Conservation (phyloP, 2,797 vertebrate genomes). For the Enteromius mattozi region DNA sequence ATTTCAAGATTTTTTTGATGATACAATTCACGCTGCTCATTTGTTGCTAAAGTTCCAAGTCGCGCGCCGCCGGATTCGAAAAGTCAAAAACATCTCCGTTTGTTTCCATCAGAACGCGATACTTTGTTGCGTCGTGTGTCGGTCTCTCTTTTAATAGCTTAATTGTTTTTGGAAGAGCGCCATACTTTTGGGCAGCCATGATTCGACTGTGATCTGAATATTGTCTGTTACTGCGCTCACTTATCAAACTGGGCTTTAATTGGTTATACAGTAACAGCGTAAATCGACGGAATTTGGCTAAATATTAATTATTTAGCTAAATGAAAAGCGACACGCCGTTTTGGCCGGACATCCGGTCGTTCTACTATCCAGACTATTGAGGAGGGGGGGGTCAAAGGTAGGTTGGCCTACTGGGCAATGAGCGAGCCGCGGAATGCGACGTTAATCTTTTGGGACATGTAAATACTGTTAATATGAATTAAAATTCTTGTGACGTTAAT, state of each 20-base stretch:
- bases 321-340: constrained; percentile 39
- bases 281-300: not conserved
- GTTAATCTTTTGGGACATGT: not conserved
- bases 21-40: not conserved
- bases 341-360: constrained; percentile 60
- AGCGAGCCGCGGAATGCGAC: not conserved
- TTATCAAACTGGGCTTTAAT: not conserved
- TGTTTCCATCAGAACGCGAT: constrained; percentile 8
- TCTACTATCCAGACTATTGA: constrained; percentile 9
- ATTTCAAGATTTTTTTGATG: constrained; percentile 8
- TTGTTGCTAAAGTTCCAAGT: not conserved
- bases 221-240: not conserved
- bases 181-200: constrained; percentile 53
- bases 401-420: constrained; percentile 18
- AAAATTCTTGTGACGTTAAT: not conserved
- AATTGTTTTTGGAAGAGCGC: constrained; percentile 59
- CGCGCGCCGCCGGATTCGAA: not conserved
- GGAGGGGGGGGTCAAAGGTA: constrained; percentile 46
- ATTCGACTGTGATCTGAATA: not conserved
- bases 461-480: not conserved
- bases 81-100: not conserved
- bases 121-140: constrained; percentile 2
- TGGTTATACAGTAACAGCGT: not conserved
- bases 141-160: constrained; percentile 36
- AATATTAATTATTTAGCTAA: constrained; percentile 44